Evolutionary conservation across 1,140 invertebrate species (phyloP).

Genomic region (Pseudomyrmex gracilis): DNA sequence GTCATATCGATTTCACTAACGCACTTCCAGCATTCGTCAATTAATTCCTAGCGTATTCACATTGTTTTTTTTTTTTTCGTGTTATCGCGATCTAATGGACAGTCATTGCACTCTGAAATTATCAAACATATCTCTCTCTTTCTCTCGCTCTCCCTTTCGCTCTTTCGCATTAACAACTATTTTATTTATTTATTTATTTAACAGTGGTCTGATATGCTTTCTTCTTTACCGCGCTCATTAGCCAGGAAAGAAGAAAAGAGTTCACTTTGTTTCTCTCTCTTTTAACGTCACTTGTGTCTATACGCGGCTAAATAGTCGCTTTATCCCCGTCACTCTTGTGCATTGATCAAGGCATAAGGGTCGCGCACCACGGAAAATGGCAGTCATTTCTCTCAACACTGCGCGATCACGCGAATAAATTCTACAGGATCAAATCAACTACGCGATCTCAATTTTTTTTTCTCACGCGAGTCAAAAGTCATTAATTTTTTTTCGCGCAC

Average conservation of each 20-base stretch:
- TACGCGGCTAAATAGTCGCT: conserved; percentile 58
- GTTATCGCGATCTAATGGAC: conserved; percentile 61
- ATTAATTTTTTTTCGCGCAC: conserved; percentile 45
- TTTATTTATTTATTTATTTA: conserved; percentile 76
- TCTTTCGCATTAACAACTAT: conserved; percentile 81
- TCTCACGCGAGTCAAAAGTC: conserved; percentile 58
- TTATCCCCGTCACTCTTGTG: conserved; percentile 44
- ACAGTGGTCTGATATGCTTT: conserved; percentile 85
- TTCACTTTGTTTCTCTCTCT: conserved; percentile 55
- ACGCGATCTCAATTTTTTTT: conserved; percentile 45
- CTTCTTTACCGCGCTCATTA: conserved; percentile 64
- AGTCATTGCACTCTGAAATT: conserved; percentile 83
- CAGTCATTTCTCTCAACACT: conserved; percentile 77
- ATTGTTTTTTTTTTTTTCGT: conserved; percentile 69
- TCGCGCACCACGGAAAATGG: conserved; percentile 76
- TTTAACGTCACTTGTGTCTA: conserved; percentile 71
- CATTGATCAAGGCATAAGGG: conserved; percentile 76
- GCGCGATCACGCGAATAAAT: conserved; percentile 72
- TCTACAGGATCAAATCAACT: conserved; percentile 73
- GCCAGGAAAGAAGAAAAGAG: conserved; percentile 68
- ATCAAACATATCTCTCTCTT: conserved; percentile 79
- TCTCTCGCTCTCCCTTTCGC: conserved; percentile 56
- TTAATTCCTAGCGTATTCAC: conserved; percentile 62
- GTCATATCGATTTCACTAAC: conserved; percentile 71
- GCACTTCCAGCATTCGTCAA: conserved; percentile 62